Evolutionary conservation across 2,113 vertebrate species (phyloP).

Genomic region (Saguinus imperator): DNA sequence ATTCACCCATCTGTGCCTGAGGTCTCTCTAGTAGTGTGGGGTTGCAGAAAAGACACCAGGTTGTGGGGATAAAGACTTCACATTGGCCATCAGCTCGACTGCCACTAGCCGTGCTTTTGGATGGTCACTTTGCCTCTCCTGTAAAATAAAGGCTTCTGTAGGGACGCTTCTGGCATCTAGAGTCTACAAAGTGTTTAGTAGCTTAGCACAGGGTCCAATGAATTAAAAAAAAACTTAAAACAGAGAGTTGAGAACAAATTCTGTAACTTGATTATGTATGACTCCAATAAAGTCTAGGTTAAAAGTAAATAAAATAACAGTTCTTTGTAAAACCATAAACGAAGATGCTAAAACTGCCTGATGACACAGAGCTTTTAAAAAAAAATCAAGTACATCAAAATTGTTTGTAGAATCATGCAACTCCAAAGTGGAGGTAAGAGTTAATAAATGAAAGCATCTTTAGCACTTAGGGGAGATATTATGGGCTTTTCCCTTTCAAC

Average conservation of each 20-base stretch:
- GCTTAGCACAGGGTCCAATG: background rate
- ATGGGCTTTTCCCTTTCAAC: background rate
- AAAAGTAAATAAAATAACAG: background rate
- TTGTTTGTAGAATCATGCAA: background rate
- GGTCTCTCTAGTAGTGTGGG: background rate
- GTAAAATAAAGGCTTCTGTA: background rate
- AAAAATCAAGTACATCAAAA: background rate
- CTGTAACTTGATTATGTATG: background rate
- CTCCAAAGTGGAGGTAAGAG: background rate
- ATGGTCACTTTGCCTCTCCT: background rate
- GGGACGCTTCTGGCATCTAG: background rate
- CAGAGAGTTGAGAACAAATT: background rate
- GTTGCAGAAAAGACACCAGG: background rate
- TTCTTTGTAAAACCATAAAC: background rate
- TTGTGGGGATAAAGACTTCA: background rate
- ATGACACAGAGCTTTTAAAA: background rate
- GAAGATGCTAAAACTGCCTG: background rate
- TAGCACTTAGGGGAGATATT: slow-evolving; percentile 1
- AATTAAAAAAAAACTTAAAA: background rate
- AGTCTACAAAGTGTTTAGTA: background rate
- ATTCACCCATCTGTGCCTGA: background rate
- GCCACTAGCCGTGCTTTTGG: background rate
- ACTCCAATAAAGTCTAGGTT: background rate
- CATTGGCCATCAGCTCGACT: background rate
- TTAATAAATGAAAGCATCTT: background rate